Conservation (phyloP, 2,797 vertebrate species). For the Notoglanidium macrostoma region DNA sequence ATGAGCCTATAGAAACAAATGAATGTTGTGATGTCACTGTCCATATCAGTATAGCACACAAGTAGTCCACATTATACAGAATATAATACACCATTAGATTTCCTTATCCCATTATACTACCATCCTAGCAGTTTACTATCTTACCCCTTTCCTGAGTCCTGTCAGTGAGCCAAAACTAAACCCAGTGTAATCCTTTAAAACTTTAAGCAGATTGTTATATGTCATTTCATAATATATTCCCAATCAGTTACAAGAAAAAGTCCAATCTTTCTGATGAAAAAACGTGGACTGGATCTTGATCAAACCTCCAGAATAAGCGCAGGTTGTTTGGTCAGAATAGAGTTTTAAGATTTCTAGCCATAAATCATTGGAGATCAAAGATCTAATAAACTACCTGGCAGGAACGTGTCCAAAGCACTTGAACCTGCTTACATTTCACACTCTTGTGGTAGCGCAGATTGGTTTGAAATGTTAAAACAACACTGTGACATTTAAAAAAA, state of each 20-base stretch:
- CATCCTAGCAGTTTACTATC: not conserved
- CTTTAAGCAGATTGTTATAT: not conserved
- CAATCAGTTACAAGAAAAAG: not conserved
- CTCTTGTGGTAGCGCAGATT: conserved; percentile 38
- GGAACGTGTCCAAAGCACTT: conserved; percentile 25
- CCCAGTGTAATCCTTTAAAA: not conserved
- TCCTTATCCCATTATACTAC: not conserved
- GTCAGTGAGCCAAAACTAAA: not conserved
- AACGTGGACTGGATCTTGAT: not conserved
- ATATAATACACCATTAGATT: not conserved
- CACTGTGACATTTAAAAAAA: conserved; percentile 59
- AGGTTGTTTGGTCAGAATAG: conserved; percentile 37
- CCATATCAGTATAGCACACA: not conserved
- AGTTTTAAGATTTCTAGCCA: conserved; percentile 35
- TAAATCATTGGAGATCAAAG: conserved; percentile 30
- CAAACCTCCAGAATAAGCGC: not conserved
- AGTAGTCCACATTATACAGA: not conserved
- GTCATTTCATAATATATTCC: not conserved
- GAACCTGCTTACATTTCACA: conserved; percentile 41
- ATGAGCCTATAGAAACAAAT: not conserved
- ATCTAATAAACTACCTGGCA: conserved; percentile 18
- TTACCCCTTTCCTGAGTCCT: not conserved
- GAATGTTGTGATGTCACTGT: not conserved
- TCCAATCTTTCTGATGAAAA: not conserved
- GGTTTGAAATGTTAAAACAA: conserved; percentile 55